A percentile compares a stretch with the other conserved stretches of the same genome.
Evolutionary conservation across 2,113 vertebrate species (phyloP).

Genomic region (Azemiops feae): DNA sequence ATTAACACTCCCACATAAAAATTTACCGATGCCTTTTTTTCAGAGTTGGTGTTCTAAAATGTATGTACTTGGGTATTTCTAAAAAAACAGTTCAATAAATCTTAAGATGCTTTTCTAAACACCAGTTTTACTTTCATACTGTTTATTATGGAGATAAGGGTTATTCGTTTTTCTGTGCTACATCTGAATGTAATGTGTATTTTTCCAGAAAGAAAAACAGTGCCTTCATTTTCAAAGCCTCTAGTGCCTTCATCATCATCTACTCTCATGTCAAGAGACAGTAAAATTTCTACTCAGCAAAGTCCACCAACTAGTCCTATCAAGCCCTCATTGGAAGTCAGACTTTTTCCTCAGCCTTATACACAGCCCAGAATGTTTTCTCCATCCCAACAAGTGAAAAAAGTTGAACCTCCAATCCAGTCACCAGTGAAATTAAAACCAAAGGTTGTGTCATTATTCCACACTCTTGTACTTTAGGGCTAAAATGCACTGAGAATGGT

Average conservation of each 20-base stretch:
- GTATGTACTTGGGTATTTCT: neutral
- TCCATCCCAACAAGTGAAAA: constrained; percentile 74
- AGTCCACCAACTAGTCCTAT: constrained; percentile 81
- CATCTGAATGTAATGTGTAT: neutral
- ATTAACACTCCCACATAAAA: too few species aligned
- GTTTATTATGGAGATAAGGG: neutral
- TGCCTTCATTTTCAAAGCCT: constrained; percentile 87
- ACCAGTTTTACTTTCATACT: neutral
- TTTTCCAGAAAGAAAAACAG: constrained; percentile 88
- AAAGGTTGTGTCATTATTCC: constrained; percentile 68
- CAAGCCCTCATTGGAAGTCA: constrained; percentile 75
- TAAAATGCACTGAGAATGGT: neutral
- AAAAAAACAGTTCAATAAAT: accelerated
- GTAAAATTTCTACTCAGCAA: constrained; percentile 65
- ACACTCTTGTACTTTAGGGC: neutral
- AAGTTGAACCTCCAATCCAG: constrained; percentile 67
- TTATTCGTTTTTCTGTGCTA: neutral
- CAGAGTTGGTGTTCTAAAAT: neutral
- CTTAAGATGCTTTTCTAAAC: neutral
- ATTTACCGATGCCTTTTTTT: neutral
- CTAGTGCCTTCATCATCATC: constrained; percentile 89
- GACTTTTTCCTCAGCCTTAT: constrained; percentile 78
- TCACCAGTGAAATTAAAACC: constrained; percentile 71
- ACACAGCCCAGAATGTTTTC: constrained; percentile 72
- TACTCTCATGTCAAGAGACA: constrained; percentile 73